Evolutionary conservation across 1,140 invertebrate species (phyloP).

Genomic region (Pantala flavescens): DNA sequence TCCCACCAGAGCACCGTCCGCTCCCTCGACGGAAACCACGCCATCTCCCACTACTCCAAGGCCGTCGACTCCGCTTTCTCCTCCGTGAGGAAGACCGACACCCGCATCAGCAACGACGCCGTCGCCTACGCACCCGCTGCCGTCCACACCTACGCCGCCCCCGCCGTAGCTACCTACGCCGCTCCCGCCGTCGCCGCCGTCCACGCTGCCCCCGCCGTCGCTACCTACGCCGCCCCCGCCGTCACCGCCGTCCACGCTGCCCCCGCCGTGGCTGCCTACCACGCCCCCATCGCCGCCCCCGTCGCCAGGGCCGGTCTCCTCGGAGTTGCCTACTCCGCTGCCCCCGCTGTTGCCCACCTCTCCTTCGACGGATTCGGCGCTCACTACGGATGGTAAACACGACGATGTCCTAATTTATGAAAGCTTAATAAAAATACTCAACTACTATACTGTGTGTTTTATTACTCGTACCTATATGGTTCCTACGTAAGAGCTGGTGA

Average conservation of each 20-base stretch:
- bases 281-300: constrained; percentile 28
- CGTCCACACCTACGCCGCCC: constrained; percentile 27
- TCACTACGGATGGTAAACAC: constrained; percentile 30
- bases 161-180: constrained; percentile 29
- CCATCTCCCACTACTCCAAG: constrained; percentile 45
- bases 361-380: constrained; percentile 38
- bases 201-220: constrained; percentile 22
- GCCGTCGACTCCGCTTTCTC: constrained; percentile 51
- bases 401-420: too few species aligned
- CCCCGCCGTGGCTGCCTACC: constrained; percentile 28
- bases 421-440: too few species aligned
- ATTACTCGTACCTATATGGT: too few species aligned
- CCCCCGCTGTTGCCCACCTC: constrained; percentile 24
- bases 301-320: constrained; percentile 22
- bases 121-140: constrained; percentile 33
- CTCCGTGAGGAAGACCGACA: constrained; percentile 48
- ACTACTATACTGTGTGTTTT: too few species aligned
- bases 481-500: too few species aligned
- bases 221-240: constrained; percentile 19
- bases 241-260: not conserved
- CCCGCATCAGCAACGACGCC: constrained; percentile 47
- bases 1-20: constrained; percentile 44
- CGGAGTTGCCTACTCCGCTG: constrained; percentile 26
- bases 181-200: constrained; percentile 28
- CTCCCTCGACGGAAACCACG: constrained; percentile 42